phyloP scores from a whole-genome alignment of 2,113 vertebrate species.

The Semnornis frantzii region DNA sequence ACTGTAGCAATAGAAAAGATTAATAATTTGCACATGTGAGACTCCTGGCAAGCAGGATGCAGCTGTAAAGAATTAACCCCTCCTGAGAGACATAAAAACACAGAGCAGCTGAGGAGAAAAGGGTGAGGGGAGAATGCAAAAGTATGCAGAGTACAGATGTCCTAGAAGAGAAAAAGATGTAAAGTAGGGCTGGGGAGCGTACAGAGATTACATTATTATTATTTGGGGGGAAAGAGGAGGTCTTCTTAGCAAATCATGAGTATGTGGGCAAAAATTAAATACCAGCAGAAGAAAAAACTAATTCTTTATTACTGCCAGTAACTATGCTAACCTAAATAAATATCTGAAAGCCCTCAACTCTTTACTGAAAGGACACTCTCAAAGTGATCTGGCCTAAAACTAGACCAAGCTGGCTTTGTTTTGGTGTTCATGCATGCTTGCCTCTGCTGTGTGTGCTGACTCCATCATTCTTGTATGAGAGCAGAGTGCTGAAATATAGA shows the following conservation, averaged over 20 bases:
- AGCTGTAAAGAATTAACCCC: slow-evolving; percentile 88
- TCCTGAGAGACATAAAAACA: slow-evolving; percentile 83
- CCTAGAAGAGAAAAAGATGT: slow-evolving; percentile 69
- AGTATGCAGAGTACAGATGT: slow-evolving; percentile 72
- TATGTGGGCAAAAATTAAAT: slow-evolving; percentile 19
- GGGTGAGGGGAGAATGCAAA: slow-evolving; percentile 68
- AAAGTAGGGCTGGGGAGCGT: slow-evolving; percentile 50
- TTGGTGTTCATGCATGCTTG: slow-evolving; percentile 29
- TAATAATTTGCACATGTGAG: slow-evolving; percentile 88
- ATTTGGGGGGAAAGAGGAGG: neutral
- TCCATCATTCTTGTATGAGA: neutral
- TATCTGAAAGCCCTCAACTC: neutral
- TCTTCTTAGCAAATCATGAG: neutral
- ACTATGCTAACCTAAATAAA: slow-evolving; percentile 6
- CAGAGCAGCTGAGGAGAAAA: slow-evolving; percentile 77
- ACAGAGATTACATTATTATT: slow-evolving; percentile 56
- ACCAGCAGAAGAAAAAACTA: neutral
- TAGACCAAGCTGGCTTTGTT: slow-evolving; percentile 16
- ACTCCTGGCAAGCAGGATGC: slow-evolving; percentile 80
- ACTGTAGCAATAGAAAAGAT: slow-evolving; percentile 84
- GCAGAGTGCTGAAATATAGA: neutral
- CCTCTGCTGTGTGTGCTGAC: neutral
- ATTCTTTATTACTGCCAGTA: neutral
- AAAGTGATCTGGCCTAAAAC: neutral
- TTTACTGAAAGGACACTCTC: neutral